phyloP scores from a whole-genome alignment of 2,888 invertebrate genomes.

The Drosophila kokeensis region DNA sequence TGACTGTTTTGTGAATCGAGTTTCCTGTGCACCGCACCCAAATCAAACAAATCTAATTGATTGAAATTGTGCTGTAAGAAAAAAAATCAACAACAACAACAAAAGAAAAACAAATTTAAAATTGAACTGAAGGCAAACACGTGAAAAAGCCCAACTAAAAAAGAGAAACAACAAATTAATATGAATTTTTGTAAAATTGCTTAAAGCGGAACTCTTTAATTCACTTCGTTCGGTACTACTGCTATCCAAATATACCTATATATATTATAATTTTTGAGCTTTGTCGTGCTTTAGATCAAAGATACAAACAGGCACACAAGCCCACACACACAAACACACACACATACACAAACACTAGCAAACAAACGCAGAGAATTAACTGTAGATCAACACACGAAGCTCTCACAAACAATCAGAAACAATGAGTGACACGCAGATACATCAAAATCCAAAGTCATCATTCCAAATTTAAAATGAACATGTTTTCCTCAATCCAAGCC shows the following conservation, averaged over 20 bases:
- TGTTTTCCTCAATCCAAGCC: slow-evolving; percentile 47
- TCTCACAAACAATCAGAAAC: slow-evolving; percentile 18
- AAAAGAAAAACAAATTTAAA: slow-evolving; percentile 24
- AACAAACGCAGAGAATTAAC: slow-evolving; percentile 2
- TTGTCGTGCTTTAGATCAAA: slow-evolving; percentile 38
- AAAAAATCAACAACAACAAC: slow-evolving; percentile 2
- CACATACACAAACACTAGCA: slow-evolving; percentile 2
- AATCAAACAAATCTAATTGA: slow-evolving; percentile 51
- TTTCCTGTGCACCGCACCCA: slow-evolving; percentile 41
- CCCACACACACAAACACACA: slow-evolving; percentile 3
- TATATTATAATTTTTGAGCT: slow-evolving; percentile 10
- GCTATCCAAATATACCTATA: slow-evolving; percentile 25
- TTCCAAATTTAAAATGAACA: slow-evolving; percentile 51
- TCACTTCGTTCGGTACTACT: slow-evolving; percentile 42
- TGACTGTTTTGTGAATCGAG: slow-evolving; percentile 52
- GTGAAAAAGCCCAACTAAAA: slow-evolving; percentile 28
- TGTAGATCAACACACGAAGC: slow-evolving; percentile 16
- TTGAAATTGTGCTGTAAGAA: slow-evolving; percentile 43
- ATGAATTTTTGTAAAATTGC: slow-evolving; percentile 67
- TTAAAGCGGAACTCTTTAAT: slow-evolving; percentile 58
- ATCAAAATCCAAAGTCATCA: slow-evolving; percentile 55
- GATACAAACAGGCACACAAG: neutral
- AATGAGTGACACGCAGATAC: slow-evolving; percentile 22
- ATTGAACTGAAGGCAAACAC: slow-evolving; percentile 41
- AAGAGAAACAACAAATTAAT: slow-evolving; percentile 32